Evolutionary conservation across 2,797 vertebrate genomes (phyloP).

Genomic region (Philypnodon macrostomus): DNA sequence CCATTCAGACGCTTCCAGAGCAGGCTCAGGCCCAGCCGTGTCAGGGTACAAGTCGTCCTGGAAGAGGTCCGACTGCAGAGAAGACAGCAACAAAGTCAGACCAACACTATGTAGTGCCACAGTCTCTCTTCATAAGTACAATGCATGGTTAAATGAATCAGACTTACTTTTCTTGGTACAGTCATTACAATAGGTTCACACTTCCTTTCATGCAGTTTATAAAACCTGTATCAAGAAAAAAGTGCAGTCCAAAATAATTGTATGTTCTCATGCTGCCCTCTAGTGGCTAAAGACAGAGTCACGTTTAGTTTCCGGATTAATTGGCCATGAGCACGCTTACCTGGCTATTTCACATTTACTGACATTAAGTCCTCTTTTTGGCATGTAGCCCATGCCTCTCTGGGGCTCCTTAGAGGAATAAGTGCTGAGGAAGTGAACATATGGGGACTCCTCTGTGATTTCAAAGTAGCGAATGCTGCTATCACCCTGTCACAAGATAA

Average conservation of each 20-base stretch:
- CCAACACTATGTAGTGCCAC: background rate
- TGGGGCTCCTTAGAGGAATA: constrained; percentile 95
- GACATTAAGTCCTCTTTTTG: constrained; percentile 94
- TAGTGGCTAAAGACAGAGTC: constrained; percentile 38
- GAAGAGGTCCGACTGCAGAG: constrained; percentile 90
- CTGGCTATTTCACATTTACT: constrained; percentile 98
- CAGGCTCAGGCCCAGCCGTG: constrained; percentile 88
- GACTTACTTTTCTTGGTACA: constrained; percentile 94
- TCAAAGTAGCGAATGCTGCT: constrained; percentile 99
- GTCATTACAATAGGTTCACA: constrained; percentile 99
- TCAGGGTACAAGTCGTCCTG: constrained; percentile 97
- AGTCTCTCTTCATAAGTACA: too few species aligned
- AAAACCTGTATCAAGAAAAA: constrained; percentile 85
- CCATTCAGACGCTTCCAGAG: constrained; percentile 94
- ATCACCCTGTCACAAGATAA: constrained; percentile 79
- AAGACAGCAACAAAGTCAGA: constrained; percentile 10
- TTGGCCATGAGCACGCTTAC: constrained; percentile 62
- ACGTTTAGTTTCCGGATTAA: background rate
- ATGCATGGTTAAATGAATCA: background rate
- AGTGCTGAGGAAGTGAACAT: constrained; percentile 94
- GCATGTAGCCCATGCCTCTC: constrained; percentile 98
- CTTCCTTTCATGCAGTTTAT: constrained; percentile 95
- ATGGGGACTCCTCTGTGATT: constrained; percentile 92
- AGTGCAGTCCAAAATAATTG: constrained; percentile 4
- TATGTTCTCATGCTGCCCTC: constrained; percentile 43